phyloP scores from a whole-genome alignment of 2,888 invertebrate species.

The Coenonympha glycerion region DNA sequence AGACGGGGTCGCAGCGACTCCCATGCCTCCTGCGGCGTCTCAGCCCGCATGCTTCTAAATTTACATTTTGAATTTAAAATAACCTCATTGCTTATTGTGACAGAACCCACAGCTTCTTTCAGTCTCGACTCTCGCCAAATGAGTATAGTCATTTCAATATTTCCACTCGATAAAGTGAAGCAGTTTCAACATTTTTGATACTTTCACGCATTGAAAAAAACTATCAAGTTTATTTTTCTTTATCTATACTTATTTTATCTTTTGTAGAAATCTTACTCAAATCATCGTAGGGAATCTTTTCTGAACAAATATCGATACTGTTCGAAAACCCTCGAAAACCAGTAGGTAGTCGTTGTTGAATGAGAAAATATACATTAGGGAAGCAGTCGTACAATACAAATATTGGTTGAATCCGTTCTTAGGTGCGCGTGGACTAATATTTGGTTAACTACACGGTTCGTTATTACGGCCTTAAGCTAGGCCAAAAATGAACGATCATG shows the following conservation, averaged over 20 bases:
- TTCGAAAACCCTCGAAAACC: conserved; percentile 49
- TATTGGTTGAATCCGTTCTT: conserved; percentile 68
- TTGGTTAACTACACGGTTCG: conserved; percentile 54
- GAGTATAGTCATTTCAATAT: conserved; percentile 1
- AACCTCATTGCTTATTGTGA: conserved; percentile 5
- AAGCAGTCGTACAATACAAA: conserved; percentile 65
- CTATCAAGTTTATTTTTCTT: not conserved
- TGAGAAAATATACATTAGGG: conserved; percentile 69
- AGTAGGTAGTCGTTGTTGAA: conserved; percentile 54
- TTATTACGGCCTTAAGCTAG: conserved; percentile 45
- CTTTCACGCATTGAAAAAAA: not conserved
- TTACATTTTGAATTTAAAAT: conserved; percentile 58
- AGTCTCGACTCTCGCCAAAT: conserved; percentile 1
- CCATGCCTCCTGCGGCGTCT: conserved; percentile 52
- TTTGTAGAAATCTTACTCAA: conserved; percentile 26
- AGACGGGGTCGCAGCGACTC: conserved; percentile 48
- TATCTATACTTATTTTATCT: not conserved
- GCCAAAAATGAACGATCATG: not conserved
- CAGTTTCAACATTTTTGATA: not conserved
- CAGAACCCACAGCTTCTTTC: conserved; percentile 1
- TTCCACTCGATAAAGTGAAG: not conserved
- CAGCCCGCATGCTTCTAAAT: conserved; percentile 53
- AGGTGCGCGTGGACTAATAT: conserved; percentile 66
- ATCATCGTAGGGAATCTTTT: conserved; percentile 40
- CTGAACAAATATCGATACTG: conserved; percentile 54